A percentile compares a stretch with the other conserved stretches of the same genome.
These are phyloP conservation scores for Campoletis sonorensis DNA, from an alignment of 1,140 invertebrate genomes.

Conservation along the genomic window DNA sequence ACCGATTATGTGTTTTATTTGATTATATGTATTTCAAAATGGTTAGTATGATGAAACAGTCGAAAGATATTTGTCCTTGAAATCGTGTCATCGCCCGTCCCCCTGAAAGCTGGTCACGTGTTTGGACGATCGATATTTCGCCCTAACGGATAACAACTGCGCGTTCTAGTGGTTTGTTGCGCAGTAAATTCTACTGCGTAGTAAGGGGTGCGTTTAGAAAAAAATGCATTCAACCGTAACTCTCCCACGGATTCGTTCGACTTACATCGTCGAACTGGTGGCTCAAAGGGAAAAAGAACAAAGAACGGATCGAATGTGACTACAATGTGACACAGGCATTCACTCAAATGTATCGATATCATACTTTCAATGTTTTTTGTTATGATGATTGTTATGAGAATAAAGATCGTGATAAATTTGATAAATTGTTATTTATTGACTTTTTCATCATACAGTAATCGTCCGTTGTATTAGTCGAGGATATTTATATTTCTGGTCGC, in stretches of 20 bases:
- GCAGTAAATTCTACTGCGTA: slow-evolving; percentile 21
- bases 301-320: neutral
- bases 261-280: neutral
- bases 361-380: neutral
- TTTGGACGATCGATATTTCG: slow-evolving; percentile 24
- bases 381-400: neutral
- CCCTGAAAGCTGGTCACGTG: neutral
- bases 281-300: neutral
- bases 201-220: neutral
- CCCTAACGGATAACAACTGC: slow-evolving; percentile 4
- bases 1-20: neutral
- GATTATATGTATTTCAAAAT: neutral
- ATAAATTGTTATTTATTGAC: too few species aligned
- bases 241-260: slow-evolving; percentile 3
- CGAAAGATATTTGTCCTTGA: slow-evolving; percentile 6
- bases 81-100: neutral
- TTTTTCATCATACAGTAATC: too few species aligned
- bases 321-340: neutral
- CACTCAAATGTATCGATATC: neutral
- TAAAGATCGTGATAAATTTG: neutral
- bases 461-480: too few species aligned
- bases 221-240: slow-evolving; percentile 9
- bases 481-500: too few species aligned
- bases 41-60: neutral
- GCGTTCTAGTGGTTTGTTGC: neutral